Evolutionary conservation across 2,888 invertebrate genomes (phyloP), one percentile per base, ranked within the genome.

Genomic region (Plebejus anna): DNA sequence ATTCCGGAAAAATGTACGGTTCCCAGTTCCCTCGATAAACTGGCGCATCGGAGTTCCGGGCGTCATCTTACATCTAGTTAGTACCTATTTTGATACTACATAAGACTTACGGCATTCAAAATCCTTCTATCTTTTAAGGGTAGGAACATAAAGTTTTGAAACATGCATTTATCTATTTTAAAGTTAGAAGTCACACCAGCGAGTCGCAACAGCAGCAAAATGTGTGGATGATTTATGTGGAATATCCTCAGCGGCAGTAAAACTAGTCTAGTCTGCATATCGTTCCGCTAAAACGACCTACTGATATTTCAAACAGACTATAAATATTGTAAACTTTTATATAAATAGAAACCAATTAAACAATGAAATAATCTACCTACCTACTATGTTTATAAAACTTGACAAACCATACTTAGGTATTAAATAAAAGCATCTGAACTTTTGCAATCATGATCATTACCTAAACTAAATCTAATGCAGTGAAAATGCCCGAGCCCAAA

Each of bases 121-220:
- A 70, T 70, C 16, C 38, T 70, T 38, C 36, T n/a, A 70, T 16
- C 36, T 70, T 70, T 70, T 11, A 11, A 61, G 38, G 70, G 61
- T 61, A 6, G 38, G n/a, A 36, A 16, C 70, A 70, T 70, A 38
- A 36, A 70, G 70, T 70, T 70, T 70, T 38, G 38, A 70, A 70
- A 70, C 36, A 70, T 16, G 38, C 70, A 70, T 70, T 70, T 70
- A 38, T 70, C 70, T 70, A 70, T 38, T 70, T 70, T 70, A 70
- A 70, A 70, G 70, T 70, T 70, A 38, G 13, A 70, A 70, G 70
- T 70, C 70, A 70, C 70, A 38, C 70, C n/a, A 38, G 70, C 32
- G 2, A 32, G 32, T 32, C 1, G 32, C 70, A 38, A 32, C 70
- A 38, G 38, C 70, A 70, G 70, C 70, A 70, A 70, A 70, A 38